Conservation (phyloP, 2,888 invertebrate genomes). For the Colostygia pectinataria region DNA sequence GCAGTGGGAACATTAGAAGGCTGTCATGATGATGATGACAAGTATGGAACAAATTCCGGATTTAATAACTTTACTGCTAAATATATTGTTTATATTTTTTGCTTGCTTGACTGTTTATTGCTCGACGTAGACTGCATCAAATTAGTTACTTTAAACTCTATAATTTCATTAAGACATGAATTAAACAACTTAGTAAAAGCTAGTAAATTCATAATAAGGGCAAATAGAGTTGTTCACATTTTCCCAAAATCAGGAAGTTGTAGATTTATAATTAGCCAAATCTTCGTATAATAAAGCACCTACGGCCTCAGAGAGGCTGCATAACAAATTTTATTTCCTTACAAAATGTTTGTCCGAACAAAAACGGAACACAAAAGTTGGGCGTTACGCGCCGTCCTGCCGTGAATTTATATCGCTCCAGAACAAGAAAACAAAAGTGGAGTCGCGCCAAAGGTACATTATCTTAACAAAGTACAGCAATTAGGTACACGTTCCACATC, state of each 20-base stretch:
- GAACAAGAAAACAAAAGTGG: conserved; percentile 83
- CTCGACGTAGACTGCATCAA: too few relatives aligned
- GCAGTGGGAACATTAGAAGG: too few relatives aligned
- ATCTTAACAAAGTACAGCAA: conserved; percentile 83
- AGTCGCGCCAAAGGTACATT: conserved; percentile 82
- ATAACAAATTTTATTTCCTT: conserved; percentile 70
- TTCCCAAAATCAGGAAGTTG: conserved; percentile 28
- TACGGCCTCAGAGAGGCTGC: conserved; percentile 61
- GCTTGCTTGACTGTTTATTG: too few relatives aligned
- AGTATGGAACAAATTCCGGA: too few relatives aligned
- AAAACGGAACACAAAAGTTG: conserved; percentile 77
- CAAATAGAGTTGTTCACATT: conserved; percentile 16
- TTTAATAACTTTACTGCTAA: too few relatives aligned
- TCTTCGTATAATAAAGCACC: conserved; percentile 54
- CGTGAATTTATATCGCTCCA: conserved; percentile 76
- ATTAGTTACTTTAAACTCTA: background rate
- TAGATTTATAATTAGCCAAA: conserved; percentile 35
- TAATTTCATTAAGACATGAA: conserved; percentile 1
- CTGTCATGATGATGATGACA: too few relatives aligned
- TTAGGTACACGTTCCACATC: conserved; percentile 83
- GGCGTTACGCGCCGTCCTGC: conserved; percentile 69
- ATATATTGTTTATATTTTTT: too few relatives aligned
- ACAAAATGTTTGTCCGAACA: conserved; percentile 69
- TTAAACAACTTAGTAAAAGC: conserved; percentile 14
- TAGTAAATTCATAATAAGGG: conserved; percentile 22